Evolutionary conservation across 2,888 invertebrate species (phyloP).

Genomic region (Pandemis heparana): DNA sequence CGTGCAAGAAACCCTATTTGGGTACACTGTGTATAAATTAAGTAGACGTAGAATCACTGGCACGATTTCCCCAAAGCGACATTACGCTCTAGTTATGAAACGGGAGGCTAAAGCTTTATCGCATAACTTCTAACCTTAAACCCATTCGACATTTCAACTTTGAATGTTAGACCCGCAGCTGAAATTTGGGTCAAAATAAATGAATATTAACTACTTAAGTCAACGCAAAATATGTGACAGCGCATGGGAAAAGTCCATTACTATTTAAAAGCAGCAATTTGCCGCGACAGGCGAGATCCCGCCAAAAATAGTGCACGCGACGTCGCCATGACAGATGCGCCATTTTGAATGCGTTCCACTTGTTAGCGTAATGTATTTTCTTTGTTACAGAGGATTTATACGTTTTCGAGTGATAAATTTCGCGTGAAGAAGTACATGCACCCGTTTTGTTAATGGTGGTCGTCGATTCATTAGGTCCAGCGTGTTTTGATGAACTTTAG

Average conservation of each 20-base stretch:
- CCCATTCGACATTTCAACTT: constrained; percentile 35
- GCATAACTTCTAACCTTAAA: constrained; percentile 24
- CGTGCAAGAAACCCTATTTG: background rate
- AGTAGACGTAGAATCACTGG: background rate
- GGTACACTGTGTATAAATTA: background rate
- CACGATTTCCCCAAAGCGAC: constrained; percentile 1
- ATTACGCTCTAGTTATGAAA: constrained; percentile 19
- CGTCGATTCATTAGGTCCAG: background rate
- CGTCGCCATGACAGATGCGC: constrained; percentile 60
- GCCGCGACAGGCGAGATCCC: constrained; percentile 54
- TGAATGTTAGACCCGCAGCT: constrained; percentile 10
- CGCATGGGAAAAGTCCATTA: constrained; percentile 29
- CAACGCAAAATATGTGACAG: constrained; percentile 11
- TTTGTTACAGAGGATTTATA: constrained; percentile 37
- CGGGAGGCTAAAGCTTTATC: constrained; percentile 26
- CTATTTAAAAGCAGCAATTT: constrained; percentile 49
- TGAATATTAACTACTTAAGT: constrained; percentile 25
- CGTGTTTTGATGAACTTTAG: background rate
- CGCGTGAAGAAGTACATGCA: constrained; percentile 14
- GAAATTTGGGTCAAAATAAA: constrained; percentile 30
- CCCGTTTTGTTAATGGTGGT: constrained; percentile 7
- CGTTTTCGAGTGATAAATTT: constrained; percentile 29
- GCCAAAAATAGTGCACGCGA: constrained; percentile 52
- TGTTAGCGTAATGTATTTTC: constrained; percentile 38
- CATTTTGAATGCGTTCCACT: constrained; percentile 57